phyloP scores from a whole-genome alignment of 2,888 invertebrate species.

The Callyntrura guangdongensis region DNA sequence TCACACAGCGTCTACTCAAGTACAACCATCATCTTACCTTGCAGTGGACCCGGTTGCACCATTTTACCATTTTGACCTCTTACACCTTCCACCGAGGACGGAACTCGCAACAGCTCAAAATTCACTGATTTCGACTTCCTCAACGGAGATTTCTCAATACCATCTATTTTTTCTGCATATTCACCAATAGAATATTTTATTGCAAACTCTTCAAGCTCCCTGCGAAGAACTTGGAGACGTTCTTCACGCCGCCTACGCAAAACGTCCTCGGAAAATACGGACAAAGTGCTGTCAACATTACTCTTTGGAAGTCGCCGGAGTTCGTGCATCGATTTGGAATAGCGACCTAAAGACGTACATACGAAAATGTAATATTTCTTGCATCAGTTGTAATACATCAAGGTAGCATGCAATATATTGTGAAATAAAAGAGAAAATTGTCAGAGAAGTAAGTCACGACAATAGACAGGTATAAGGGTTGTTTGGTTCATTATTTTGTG shows the following conservation, averaged over 20 bases:
- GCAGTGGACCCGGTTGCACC: conserved; percentile 11
- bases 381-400: neutral
- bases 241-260: conserved; percentile 65
- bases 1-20: too few relatives aligned
- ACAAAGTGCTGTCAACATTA: neutral
- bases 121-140: conserved; percentile 22
- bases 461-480: too few relatives aligned
- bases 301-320: conserved; percentile 39
- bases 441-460: too few relatives aligned
- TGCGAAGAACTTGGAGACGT: conserved; percentile 64
- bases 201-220: conserved; percentile 73
- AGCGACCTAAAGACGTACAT: conserved; percentile 43
- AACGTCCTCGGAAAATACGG: conserved; percentile 41
- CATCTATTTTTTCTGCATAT: conserved; percentile 66
- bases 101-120: neutral
- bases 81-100: neutral
- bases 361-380: neutral
- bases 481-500: too few relatives aligned
- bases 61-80: neutral
- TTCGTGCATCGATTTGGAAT: conserved; percentile 74
- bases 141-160: conserved; percentile 46
- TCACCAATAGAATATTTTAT: conserved; percentile 69
- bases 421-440: neutral
- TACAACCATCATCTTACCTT: conserved; percentile 6
- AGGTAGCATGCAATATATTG: neutral